Evolutionary conservation across 2,113 vertebrate species (phyloP), one percentile per base, ranked within the genome.

Genomic region (Caranx ignobilis): DNA sequence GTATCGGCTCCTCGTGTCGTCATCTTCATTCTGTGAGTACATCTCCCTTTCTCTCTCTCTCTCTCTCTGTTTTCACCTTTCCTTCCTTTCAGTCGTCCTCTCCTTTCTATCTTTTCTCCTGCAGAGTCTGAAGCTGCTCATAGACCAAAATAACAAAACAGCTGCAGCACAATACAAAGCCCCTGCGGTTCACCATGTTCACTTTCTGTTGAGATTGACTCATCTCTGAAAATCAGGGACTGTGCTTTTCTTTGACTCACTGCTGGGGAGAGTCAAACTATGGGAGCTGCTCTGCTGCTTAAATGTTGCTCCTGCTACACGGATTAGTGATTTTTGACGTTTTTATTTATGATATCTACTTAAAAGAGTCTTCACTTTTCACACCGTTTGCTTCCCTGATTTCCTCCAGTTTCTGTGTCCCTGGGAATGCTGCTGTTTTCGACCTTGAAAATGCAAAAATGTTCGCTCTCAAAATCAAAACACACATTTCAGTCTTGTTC

Each of bases 11-110:
- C 93, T 87, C 77, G 87, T 89, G 83, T 90, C 82, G 75, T 90
- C 93, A 83, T 88, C 91, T 91, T 93, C 88, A 90, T 93, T 94
- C 92, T 87, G 93, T 94, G 91, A 94, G 93, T 94, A 93, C 68
- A 50, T 73, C 71, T 34, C 13, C 62, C 52, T 50, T 4, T 55
- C 6, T 50, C 7, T 34, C 12, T 21, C 48, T 56, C 45, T 47
- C 15, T 26, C 13, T 34, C 21, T 48, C 12, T 18, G 16, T 11
- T 26, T 1, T 45, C 39, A 5, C 39, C 39, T 2, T 19, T 21
- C 32, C 26, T 43, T 31, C 50, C 13, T 41, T 41, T 41, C 39
- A 41, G 39, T 41, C 8, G 39, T 41, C 37, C 8, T 37, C 37
- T 37, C 39, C 10, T 52, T 59, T 60, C 11, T 48, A 18, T 50